These are phyloP conservation scores for Champsocephalus esox DNA, from an alignment of 2,797 vertebrate species.

Conservation along the genomic window DNA sequence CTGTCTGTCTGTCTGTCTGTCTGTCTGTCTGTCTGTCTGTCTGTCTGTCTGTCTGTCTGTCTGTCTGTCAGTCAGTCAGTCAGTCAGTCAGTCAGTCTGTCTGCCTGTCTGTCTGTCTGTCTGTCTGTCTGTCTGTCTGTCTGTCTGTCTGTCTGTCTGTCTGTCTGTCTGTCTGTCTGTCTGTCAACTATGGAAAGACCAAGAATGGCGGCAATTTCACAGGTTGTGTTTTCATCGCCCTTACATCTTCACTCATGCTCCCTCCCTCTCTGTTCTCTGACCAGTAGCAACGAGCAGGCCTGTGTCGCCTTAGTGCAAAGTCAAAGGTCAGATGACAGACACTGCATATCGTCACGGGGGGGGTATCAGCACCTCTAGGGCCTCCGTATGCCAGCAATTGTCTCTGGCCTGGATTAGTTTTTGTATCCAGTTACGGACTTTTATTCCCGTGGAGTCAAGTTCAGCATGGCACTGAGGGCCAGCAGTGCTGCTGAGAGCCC, in stretches of 20 bases:
- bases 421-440: conserved; percentile 83
- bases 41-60: no score
- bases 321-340: conserved; percentile 71
- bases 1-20: no score
- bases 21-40: no score
- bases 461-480: conserved; percentile 79
- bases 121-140: no score
- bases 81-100: no score
- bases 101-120: no score
- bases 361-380: conserved; percentile 73
- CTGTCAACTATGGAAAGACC: conserved; percentile 29
- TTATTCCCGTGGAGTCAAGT: conserved; percentile 85
- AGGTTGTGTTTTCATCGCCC: conserved; percentile 64
- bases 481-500: conserved; percentile 74
- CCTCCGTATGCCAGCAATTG: conserved; percentile 81
- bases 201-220: conserved; percentile 44
- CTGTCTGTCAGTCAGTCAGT: no score
- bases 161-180: no score
- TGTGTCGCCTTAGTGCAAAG: conserved; percentile 49
- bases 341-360: conserved; percentile 61
- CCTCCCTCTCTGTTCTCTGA: conserved; percentile 44
- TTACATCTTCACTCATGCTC: conserved; percentile 43
- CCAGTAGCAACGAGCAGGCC: conserved; percentile 63
- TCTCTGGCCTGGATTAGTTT: conserved; percentile 83
- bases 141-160: no score